Conservation (phyloP, 2,113 vertebrate genomes). For the Pseudopipra pipra region DNA sequence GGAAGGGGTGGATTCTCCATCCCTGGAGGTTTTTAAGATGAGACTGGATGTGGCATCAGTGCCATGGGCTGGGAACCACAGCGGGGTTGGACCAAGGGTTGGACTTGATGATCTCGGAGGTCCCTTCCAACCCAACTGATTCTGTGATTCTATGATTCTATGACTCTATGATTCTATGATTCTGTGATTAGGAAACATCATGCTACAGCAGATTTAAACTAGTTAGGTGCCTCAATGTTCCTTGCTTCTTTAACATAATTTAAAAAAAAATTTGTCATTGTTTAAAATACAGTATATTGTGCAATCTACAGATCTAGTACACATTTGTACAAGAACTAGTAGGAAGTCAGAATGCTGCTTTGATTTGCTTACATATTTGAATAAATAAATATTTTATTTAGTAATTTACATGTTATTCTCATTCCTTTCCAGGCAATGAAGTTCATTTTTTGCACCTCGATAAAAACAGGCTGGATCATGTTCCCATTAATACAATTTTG, state of each 20-base stretch:
- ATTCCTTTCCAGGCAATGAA: constrained; percentile 76
- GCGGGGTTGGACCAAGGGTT: no score
- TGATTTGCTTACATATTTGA: neutral
- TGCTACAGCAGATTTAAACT: neutral
- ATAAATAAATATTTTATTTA: neutral
- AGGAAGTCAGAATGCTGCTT: constrained; percentile 14
- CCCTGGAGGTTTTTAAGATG: no score
- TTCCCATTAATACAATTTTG: constrained; percentile 87
- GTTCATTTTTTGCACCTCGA: constrained; percentile 88
- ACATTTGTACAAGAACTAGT: neutral
- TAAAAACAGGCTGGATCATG: constrained; percentile 87
- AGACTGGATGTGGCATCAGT: no score
- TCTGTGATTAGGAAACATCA: neutral
- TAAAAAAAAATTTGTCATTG: neutral
- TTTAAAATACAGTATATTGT: neutral
- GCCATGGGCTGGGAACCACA: no score
- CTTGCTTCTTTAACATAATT: constrained; percentile 14
- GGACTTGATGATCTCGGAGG: no score
- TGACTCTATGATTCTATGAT: no score
- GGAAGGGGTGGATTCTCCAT: no score
- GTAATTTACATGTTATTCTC: constrained; percentile 9
- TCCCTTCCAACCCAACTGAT: no score
- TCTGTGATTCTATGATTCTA: no score
- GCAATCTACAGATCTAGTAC: neutral
- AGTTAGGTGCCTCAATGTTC: neutral